Percentiles rank a stretch among this genome's conserved stretches.
phyloP scores from a whole-genome alignment of 92 coral and sea anemone species.

The Actinostola sp. region DNA sequence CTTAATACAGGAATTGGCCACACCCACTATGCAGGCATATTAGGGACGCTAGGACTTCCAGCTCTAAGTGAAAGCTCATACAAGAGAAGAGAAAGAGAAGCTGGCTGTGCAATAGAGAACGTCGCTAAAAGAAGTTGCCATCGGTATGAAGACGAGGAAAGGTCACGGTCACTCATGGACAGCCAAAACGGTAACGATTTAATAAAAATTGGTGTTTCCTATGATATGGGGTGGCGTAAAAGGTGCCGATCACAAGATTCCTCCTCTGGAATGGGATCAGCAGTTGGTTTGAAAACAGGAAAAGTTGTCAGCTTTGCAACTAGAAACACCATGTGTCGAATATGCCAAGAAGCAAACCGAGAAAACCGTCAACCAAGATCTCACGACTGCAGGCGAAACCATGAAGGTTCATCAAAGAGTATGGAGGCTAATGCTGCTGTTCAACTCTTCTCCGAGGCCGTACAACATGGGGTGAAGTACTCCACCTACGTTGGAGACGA shows the following conservation, averaged over 20 bases:
- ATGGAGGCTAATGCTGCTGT: slow-evolving; percentile 47
- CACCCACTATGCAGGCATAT: slow-evolving; percentile 8
- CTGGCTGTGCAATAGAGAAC: slow-evolving; percentile 9
- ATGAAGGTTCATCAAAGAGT: slow-evolving; percentile 35
- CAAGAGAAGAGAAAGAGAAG: slow-evolving; percentile 22
- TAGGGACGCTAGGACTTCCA: slow-evolving; percentile 4
- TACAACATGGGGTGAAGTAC: slow-evolving; percentile 6
- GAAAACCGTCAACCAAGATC: slow-evolving; percentile 1
- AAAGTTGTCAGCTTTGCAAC: slow-evolving; percentile 27
- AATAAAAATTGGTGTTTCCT: slow-evolving; percentile 7
- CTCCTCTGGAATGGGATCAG: slow-evolving; percentile 32
- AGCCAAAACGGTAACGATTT: not conserved
- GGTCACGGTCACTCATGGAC: not conserved
- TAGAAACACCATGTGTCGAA: slow-evolving; percentile 22
- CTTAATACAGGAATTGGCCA: slow-evolving; percentile 26
- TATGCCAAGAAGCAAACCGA: slow-evolving; percentile 24
- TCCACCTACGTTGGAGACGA: slow-evolving; percentile 31
- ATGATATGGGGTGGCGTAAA: slow-evolving; percentile 41
- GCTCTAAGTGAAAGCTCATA: not conserved
- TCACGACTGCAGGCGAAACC: slow-evolving; percentile 33
- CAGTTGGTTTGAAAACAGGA: slow-evolving; percentile 18
- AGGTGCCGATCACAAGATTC: not conserved
- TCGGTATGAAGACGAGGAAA: slow-evolving; percentile 3
- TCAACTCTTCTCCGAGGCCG: slow-evolving; percentile 27
- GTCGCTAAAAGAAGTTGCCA: slow-evolving; percentile 24